These are phyloP conservation scores for Rhyzopertha dominica DNA, from an alignment of 1,140 invertebrate species.

Conservation along the genomic window DNA sequence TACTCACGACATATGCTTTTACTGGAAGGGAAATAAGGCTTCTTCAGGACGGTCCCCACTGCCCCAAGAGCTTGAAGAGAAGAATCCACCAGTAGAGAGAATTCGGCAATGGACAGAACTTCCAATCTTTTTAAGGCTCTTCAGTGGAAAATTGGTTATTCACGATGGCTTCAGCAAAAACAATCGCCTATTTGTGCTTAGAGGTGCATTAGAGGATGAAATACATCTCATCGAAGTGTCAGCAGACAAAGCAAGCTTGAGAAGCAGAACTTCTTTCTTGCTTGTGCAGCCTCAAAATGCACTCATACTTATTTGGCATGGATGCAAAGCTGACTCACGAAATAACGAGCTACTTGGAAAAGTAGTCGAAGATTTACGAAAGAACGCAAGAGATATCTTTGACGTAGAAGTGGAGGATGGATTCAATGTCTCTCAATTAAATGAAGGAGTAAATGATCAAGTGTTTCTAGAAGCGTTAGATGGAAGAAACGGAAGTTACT, in stretches of 20 bases:
- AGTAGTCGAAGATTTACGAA: too few species aligned
- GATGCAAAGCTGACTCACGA: conserved; percentile 3
- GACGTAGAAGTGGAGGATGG: conserved; percentile 8
- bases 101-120: conserved; percentile 29
- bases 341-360: conserved; percentile 11
- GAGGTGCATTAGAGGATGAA: conserved; percentile 26
- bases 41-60: conserved; percentile 23
- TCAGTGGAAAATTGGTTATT: conserved; percentile 18
- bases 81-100: conserved; percentile 22
- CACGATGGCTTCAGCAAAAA: conserved; percentile 16
- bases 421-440: conserved; percentile 13
- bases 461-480: conserved; percentile 13
- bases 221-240: conserved; percentile 29
- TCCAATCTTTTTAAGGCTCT: conserved; percentile 24
- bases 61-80: conserved; percentile 22
- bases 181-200: conserved; percentile 20
- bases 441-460: conserved; percentile 15
- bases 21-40: conserved; percentile 26
- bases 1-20: too few species aligned
- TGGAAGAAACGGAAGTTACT: conserved; percentile 13
- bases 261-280: conserved; percentile 24
- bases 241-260: conserved; percentile 17
- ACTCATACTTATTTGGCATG: conserved; percentile 21
- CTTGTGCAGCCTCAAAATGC: conserved; percentile 15
- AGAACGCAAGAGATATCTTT: conserved; percentile 5